Percentiles rank a stretch among this genome's conserved stretches.
phyloP scores from a whole-genome alignment of 2,797 vertebrate species.

The Periparus ater region DNA sequence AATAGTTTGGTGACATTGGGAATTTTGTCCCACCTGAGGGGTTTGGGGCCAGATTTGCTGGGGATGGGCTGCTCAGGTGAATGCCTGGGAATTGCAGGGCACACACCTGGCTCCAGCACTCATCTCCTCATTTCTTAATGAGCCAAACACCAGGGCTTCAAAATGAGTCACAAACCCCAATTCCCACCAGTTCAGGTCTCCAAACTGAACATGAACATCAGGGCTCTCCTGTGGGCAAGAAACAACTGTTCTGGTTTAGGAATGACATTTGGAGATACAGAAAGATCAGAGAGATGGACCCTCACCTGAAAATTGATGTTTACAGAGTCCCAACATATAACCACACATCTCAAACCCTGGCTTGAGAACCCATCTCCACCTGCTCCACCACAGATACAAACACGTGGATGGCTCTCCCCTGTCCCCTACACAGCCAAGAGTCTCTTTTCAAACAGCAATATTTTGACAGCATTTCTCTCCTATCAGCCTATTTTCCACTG shows the following conservation, averaged over 20 bases:
- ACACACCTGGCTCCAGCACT: not conserved
- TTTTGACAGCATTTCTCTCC: not conserved
- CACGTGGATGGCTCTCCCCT: not conserved
- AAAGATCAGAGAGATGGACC: not conserved
- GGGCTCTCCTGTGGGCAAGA: fast-evolving
- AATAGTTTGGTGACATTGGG: not conserved
- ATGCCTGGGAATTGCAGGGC: not conserved
- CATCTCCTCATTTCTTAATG: not conserved
- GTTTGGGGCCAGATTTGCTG: not conserved
- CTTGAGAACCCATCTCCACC: not conserved
- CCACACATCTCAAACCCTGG: not conserved
- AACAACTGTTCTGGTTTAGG: not conserved
- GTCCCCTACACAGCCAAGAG: fast-evolving
- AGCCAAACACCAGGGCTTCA: not conserved
- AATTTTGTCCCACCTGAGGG: fast-evolving
- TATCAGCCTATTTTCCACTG: not conserved
- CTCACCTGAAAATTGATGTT: not conserved
- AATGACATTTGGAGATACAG: not conserved
- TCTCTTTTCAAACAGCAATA: not conserved
- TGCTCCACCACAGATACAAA: fast-evolving
- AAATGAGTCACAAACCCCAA: fast-evolving
- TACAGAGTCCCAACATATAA: fast-evolving
- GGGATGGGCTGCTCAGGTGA: not conserved
- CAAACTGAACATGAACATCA: not conserved
- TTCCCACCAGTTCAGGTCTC: not conserved